Base-by-base conservation (phyloP, 2,797 vertebrate genomes). In the Sebastes minor region DNA sequence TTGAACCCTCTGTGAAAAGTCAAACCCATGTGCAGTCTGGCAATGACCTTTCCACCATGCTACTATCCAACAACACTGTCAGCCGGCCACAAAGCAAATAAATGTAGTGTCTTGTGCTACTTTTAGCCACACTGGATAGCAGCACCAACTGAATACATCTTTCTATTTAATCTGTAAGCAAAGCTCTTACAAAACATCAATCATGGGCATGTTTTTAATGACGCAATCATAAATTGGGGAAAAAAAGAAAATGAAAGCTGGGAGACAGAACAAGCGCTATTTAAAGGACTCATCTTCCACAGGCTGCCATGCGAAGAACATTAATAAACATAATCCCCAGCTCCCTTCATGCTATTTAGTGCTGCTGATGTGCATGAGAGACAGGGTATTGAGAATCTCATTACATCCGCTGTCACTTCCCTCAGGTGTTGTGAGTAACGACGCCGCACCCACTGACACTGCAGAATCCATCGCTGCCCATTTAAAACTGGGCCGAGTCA, bases 351-450 rank as follows among this genome's bases (percentile, higher is more conserved):
- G 73, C 73, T 88, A 63, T 75, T 85, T 78, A 82, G 71, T 61
- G 67, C 46, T 63, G 80, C 72, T 79, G 80, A 77, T 88, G 75
- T 76, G 68, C 70, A 20, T 83, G 84, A 82, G 84, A 74, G 77
- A 74, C 81, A 33, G 78, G 56, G 64, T 22, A 33, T 75, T 80
- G 82, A 75, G 76, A 88, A 89, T 93, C 88, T 87, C 86, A 93
- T 95, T 92, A 93, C 75, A 52, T 33, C 78, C 27, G 18, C 85
- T 90, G 91, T 90, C 92, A 86, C 84, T 85, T 90, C 89, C 82
- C 86, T 89, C 91, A 93, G 89, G 82, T 92, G 88, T 85, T 38
- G 71, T 88, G 90, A 93, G 81, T 91, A 91, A 94, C 74, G 74
- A 80, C 78, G 33, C 72, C 60, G 88, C 82, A 62, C 74, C 80